Evolutionary conservation across 2,113 vertebrate genomes (phyloP), one percentile per base, ranked within the genome.

Genomic region (Zosterops borbonicus): DNA sequence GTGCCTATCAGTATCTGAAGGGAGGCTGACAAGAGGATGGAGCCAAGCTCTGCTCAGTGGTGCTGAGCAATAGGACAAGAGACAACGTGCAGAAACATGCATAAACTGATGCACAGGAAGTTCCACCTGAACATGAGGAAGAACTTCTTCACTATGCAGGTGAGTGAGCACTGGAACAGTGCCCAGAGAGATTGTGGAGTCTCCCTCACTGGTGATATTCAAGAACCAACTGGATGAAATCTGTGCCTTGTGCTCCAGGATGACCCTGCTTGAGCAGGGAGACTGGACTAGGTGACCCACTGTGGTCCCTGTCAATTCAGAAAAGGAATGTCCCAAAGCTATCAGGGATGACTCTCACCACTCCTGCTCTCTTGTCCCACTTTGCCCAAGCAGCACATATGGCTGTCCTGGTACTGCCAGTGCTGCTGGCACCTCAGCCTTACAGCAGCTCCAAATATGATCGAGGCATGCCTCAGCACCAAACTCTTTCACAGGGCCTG

Each of bases 391-490:
- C n/a, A 41, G n/a, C 28, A 68, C 0, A 0, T 33, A 22, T 31
- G 42, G 37, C 47, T 78, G 23, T 53, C 22, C 33, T 82, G 33
- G 8, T 44, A 6, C 31, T 37, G 22, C 19, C 60, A n/a, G 33
- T 60, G 33, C 53, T 75, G 60, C 60, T 60, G 28, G 15, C 46
- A n/a, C 24, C 46, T 39, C 31, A 82, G 62, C n/a, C n/a, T 47
- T 29, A 46, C n/a, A 75, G 29, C 53, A 31, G 46, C 12, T 67
- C 33, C 27, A 16, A 6, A 11, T 12, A 22, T 0, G 0, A 41
- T 39, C 46, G 22, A 25, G 42, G 42, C 49, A 35, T 7, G 6
- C 25, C 35, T 64, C 53, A 47, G 13, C 62, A 39, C 46, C 23
- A 9, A 25, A 13, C n/a, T 53, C 53, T 60, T 18, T 21, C 24